A percentile compares a stretch with the other conserved stretches of the same genome.
These are phyloP conservation scores for Priocnemis perturbator DNA, from an alignment of 2,888 invertebrate genomes.

Conservation along the genomic window DNA sequence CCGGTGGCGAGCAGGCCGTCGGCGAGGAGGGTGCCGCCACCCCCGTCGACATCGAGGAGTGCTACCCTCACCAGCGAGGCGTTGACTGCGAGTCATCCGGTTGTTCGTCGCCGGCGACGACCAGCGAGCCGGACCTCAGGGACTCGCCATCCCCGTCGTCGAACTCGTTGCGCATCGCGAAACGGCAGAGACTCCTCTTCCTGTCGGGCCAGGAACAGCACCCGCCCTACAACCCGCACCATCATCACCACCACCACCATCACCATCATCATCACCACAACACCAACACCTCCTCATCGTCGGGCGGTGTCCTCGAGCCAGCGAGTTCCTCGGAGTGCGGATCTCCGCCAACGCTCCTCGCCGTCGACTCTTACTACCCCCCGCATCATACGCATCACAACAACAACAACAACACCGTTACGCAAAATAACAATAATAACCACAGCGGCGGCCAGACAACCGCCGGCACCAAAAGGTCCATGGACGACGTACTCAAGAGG, in stretches of 20 bases:
- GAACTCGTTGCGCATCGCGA: constrained; percentile 64
- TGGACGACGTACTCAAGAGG: constrained; percentile 94
- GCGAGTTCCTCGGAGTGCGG: constrained; percentile 84
- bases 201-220: constrained; percentile 46
- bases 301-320: constrained; percentile 57
- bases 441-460: constrained; percentile 78
- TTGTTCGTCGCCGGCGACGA: constrained; percentile 70
- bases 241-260: constrained; percentile 41
- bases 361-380: constrained; percentile 79
- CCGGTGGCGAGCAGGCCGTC: constrained; percentile 66
- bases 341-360: constrained; percentile 82
- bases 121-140: constrained; percentile 74
- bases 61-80: constrained; percentile 56
- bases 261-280: constrained; percentile 60
- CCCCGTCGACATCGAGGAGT: constrained; percentile 79
- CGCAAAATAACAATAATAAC: constrained; percentile 80
- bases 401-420: constrained; percentile 77
- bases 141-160: constrained; percentile 74
- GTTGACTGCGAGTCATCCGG: constrained; percentile 68
- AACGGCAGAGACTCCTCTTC: constrained; percentile 64
- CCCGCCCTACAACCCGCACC: constrained; percentile 36
- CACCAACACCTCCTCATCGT: constrained; percentile 58
- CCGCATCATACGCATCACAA: constrained; percentile 78
- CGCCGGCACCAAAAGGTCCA: constrained; percentile 84
- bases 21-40: constrained; percentile 75